These are phyloP conservation scores for Psilanteris sp. DNA, from an alignment of 1,140 invertebrate genomes.

Conservation along the genomic window DNA sequence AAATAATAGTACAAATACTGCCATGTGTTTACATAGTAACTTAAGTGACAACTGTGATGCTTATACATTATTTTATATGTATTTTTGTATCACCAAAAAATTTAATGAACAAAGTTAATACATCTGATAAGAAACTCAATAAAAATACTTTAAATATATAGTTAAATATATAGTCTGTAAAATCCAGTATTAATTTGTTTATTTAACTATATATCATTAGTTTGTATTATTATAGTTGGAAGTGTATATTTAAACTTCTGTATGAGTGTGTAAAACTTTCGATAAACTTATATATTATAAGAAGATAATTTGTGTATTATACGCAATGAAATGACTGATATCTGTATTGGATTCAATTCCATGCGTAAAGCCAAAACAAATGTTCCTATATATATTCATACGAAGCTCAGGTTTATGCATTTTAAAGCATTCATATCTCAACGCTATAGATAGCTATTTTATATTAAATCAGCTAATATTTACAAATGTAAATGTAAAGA, in stretches of 20 bases:
- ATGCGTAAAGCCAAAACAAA: conserved; percentile 1
- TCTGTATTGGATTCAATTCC: not conserved
- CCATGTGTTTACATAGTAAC: conserved; percentile 14
- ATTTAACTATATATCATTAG: not conserved
- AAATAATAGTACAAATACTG: conserved; percentile 40
- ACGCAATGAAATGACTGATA: conserved; percentile 13
- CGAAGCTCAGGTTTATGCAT: conserved; percentile 9
- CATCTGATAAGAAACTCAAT: no score
- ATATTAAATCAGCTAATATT: not conserved
- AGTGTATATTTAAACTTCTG: no score
- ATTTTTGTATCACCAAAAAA: conserved; percentile 11
- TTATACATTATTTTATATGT: conserved; percentile 4
- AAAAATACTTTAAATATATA: no score
- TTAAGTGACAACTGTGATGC: conserved; percentile 23
- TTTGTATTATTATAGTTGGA: not conserved
- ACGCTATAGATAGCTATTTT: not conserved
- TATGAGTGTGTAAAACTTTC: no score
- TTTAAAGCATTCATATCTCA: conserved; percentile 6
- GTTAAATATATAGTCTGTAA: not conserved
- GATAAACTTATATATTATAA: no score
- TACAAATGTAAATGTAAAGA: not conserved
- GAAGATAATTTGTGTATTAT: conserved; percentile 1
- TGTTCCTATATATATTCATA: conserved; percentile 37
- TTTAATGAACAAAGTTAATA: conserved; percentile 9
- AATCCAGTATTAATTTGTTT: conserved; percentile 13